A percentile compares a stretch with the other conserved stretches of the same genome.
Evolutionary conservation across 2,113 vertebrate species (phyloP).

Genomic region (Clupea harengus): DNA sequence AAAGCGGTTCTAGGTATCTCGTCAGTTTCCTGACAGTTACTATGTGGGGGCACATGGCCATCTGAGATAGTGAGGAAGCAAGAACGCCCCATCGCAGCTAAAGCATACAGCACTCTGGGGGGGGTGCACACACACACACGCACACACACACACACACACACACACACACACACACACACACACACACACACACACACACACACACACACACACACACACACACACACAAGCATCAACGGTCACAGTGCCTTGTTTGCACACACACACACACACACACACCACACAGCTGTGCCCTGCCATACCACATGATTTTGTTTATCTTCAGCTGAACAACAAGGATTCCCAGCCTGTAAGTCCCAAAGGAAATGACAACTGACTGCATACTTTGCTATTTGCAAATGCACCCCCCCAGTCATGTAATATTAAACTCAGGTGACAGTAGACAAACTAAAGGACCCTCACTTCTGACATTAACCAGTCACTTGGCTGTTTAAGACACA

Average conservation of each 20-base stretch:
- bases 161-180: too few relatives aligned
- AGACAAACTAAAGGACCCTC: too few relatives aligned
- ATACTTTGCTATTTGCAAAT: too few relatives aligned
- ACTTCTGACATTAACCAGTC: too few relatives aligned
- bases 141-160: slow-evolving; percentile 3
- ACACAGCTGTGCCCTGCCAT: too few relatives aligned
- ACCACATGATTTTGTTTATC: too few relatives aligned
- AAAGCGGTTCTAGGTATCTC: neutral
- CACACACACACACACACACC: too few relatives aligned
- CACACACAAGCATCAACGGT: neutral
- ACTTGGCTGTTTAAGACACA: too few relatives aligned
- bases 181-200: neutral
- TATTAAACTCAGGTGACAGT: too few relatives aligned
- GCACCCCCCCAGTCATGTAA: too few relatives aligned
- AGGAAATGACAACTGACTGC: neutral
- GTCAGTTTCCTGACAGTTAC: neutral
- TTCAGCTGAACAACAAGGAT: too few relatives aligned
- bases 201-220: neutral
- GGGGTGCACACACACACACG: neutral
- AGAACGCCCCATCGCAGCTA: neutral
- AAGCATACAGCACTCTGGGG: neutral
- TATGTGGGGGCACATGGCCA: neutral
- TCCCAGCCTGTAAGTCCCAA: neutral
- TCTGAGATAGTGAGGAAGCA: neutral
- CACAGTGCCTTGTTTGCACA: too few relatives aligned